Evolutionary conservation across 2,888 invertebrate species (phyloP).

Genomic region (Desoria tigrina): DNA sequence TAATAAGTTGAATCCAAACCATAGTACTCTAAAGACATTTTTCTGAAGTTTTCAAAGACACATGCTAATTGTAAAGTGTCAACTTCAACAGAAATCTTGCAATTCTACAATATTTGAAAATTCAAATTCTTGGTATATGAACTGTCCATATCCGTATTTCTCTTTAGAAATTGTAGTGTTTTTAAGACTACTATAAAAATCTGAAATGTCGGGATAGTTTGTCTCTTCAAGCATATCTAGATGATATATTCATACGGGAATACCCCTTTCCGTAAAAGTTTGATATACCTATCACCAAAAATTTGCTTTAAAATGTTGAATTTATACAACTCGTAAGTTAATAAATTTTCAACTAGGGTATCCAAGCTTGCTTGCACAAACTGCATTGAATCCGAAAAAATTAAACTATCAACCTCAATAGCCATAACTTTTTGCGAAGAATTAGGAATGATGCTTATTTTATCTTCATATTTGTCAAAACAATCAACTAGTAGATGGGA

Average conservation of each 20-base stretch:
- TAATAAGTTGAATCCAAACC: constrained; percentile 50
- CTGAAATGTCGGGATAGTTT: constrained; percentile 6
- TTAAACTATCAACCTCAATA: constrained; percentile 13
- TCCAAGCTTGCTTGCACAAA: constrained; percentile 23
- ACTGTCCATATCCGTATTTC: constrained; percentile 48
- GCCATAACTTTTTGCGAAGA: constrained; percentile 26
- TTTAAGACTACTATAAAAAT: constrained; percentile 24
- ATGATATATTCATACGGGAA: constrained; percentile 34
- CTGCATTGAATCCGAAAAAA: constrained; percentile 27
- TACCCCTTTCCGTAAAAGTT: constrained; percentile 29
- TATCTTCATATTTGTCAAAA: constrained; percentile 16
- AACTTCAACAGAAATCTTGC: constrained; percentile 40
- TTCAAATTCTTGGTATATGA: constrained; percentile 46
- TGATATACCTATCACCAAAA: constrained; percentile 7
- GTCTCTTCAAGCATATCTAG: constrained; percentile 22
- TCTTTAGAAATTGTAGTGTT: constrained; percentile 31
- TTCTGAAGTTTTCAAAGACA: constrained; percentile 53
- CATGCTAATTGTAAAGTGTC: constrained; percentile 50
- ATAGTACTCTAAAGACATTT: constrained; percentile 41
- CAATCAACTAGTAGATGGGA: constrained; percentile 18
- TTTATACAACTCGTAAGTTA: background rate
- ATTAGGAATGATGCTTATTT: constrained; percentile 22
- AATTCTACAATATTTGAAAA: constrained; percentile 51
- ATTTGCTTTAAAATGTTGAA: constrained; percentile 13
- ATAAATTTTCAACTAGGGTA: constrained; percentile 22